Evolutionary conservation across 2,888 invertebrate species (phyloP).

Genomic region (Phengaris alcon): DNA sequence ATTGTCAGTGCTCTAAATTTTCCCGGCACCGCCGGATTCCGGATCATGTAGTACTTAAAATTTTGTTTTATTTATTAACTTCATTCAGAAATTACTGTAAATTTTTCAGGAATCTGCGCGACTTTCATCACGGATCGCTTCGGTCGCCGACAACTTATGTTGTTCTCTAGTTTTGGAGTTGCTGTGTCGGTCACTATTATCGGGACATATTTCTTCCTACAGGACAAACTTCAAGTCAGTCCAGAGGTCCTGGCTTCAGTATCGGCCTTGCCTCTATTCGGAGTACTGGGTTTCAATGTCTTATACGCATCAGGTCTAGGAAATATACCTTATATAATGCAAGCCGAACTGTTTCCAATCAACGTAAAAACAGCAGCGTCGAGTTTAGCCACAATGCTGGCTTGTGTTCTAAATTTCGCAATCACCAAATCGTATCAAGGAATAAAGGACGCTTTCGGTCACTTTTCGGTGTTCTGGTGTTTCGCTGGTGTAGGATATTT

Average conservation of each 20-base stretch:
- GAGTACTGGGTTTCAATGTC: slow-evolving; percentile 78
- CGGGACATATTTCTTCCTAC: slow-evolving; percentile 76
- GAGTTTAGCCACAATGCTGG: slow-evolving; percentile 77
- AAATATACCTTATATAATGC: slow-evolving; percentile 81
- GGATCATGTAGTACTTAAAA: no score
- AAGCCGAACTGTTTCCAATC: slow-evolving; percentile 82
- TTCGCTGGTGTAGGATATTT: slow-evolving; percentile 76
- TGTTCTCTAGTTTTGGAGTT: slow-evolving; percentile 76
- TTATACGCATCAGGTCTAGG: slow-evolving; percentile 81
- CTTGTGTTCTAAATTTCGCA: slow-evolving; percentile 77
- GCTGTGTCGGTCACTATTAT: slow-evolving; percentile 73
- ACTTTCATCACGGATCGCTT: slow-evolving; percentile 76
- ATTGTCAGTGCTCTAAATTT: no score
- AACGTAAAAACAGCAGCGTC: slow-evolving; percentile 82
- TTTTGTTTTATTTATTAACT: no score
- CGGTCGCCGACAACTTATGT: slow-evolving; percentile 76
- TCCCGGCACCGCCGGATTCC: no score
- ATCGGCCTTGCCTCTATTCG: slow-evolving; percentile 75
- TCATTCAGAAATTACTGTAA: not conserved
- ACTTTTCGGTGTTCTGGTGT: slow-evolving; percentile 79
- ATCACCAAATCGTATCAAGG: slow-evolving; percentile 81
- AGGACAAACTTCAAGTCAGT: slow-evolving; percentile 59
- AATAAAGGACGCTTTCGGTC: slow-evolving; percentile 75
- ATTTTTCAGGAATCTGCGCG: slow-evolving; percentile 63
- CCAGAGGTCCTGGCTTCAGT: slow-evolving; percentile 56